Conservation (phyloP, 2,888 invertebrate species). For the Gasteruption jaculator region DNA sequence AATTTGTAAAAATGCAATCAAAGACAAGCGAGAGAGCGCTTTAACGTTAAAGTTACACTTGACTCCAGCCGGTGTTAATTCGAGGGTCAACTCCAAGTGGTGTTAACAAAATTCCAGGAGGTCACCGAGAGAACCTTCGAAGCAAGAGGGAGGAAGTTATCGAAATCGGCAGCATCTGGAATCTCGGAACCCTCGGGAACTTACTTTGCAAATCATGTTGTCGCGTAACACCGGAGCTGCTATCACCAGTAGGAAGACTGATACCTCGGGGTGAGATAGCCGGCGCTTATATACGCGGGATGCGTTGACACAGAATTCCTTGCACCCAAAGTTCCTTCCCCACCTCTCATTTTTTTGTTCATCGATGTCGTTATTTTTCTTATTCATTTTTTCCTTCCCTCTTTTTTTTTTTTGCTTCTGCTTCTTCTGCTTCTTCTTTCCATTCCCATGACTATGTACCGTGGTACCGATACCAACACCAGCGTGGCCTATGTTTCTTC, state of each 20-base stretch:
- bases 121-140: too few species aligned
- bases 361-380: constrained; percentile 12
- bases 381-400: constrained; percentile 19
- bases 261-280: constrained; percentile 37
- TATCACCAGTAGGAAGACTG: constrained; percentile 43
- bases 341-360: constrained; percentile 15
- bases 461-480: too few species aligned
- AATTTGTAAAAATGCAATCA: too few species aligned
- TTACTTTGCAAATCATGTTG: constrained; percentile 42
- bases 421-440: constrained; percentile 9
- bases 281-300: constrained; percentile 39
- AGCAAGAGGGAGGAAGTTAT: too few species aligned
- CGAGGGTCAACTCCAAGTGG: too few species aligned
- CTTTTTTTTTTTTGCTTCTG: constrained; percentile 11
- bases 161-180: too few species aligned
- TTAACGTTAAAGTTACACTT: too few species aligned
- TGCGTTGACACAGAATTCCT: constrained; percentile 27
- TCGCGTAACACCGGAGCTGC: constrained; percentile 33
- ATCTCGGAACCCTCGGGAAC: too few species aligned
- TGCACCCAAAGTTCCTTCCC: constrained; percentile 21
- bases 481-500: constrained; percentile 38
- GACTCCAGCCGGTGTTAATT: too few species aligned
- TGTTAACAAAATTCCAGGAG: too few species aligned
- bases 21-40: too few species aligned
- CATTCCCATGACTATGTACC: constrained; percentile 12